Evolutionary conservation across 2,888 invertebrate species (phyloP).

Genomic region (Encarsia formosa): DNA sequence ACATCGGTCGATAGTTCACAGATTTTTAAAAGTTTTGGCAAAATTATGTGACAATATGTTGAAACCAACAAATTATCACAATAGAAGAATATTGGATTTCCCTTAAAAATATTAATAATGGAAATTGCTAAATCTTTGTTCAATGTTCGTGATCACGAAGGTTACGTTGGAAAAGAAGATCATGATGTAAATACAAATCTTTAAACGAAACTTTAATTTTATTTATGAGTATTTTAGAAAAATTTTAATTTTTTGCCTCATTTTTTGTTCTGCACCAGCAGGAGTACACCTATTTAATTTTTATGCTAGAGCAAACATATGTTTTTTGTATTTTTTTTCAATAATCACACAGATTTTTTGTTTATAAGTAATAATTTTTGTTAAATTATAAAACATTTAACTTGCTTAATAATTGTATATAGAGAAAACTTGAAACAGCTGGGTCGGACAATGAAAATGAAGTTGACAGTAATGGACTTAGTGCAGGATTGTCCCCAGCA

Average conservation of each 20-base stretch:
- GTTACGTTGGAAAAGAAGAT: constrained; percentile 84
- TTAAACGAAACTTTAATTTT: too few species aligned
- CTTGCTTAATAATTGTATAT: too few species aligned
- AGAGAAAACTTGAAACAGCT: constrained; percentile 75
- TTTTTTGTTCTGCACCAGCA: neutral
- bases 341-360: too few species aligned
- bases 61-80: neutral
- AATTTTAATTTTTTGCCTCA: neutral
- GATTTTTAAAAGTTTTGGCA: neutral
- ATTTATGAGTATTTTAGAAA: too few species aligned
- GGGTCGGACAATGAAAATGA: constrained; percentile 75
- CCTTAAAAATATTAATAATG: constrained; percentile 56
- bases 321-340: too few species aligned
- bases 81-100: neutral
- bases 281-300: neutral
- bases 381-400: too few species aligned
- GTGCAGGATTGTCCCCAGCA: constrained; percentile 68
- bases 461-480: constrained; percentile 65
- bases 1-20: neutral
- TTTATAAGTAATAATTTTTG: too few species aligned
- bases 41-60: constrained; percentile 14
- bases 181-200: constrained; percentile 61
- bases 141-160: constrained; percentile 79
- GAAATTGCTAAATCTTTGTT: constrained; percentile 91
- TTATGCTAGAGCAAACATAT: too few species aligned